Conservation (phyloP, 2,888 invertebrate species). For the Bombylius major region DNA sequence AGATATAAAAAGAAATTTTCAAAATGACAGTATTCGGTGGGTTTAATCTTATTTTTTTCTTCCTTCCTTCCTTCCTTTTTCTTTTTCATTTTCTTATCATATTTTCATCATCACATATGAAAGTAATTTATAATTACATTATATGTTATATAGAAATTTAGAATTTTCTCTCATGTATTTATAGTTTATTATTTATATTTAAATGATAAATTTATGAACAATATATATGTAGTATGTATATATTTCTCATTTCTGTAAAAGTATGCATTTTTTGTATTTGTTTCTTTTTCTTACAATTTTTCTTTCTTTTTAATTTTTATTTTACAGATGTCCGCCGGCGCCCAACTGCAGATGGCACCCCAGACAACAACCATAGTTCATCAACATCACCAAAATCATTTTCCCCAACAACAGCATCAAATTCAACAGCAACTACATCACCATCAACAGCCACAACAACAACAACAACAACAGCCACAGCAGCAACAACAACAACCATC, state of each 20-base stretch:
- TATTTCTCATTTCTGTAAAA: not conserved
- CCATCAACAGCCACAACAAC: conserved; percentile 16
- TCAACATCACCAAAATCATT: conserved; percentile 30
- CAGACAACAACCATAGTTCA: conserved; percentile 56
- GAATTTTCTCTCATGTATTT: too few relatives aligned
- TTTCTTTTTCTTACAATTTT: not conserved
- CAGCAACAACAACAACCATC: conserved; percentile 27
- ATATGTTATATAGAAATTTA: too few relatives aligned
- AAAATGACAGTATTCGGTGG: not conserved
- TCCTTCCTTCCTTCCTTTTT: not conserved
- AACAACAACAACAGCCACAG: conserved; percentile 45
- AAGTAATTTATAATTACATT: too few relatives aligned
- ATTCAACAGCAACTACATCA: conserved; percentile 4
- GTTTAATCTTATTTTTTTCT: not conserved
- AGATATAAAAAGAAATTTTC: not conserved
- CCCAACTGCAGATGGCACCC: conserved; percentile 95
- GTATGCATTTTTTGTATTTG: not conserved
- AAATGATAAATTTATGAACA: too few relatives aligned
- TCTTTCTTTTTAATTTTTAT: conserved; percentile 5
- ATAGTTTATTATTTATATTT: too few relatives aligned
- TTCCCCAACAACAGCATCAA: conserved; percentile 20
- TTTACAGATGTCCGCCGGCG: conserved; percentile 85
- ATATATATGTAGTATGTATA: too few relatives aligned
- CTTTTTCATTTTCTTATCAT: not conserved
- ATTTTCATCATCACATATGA: too few relatives aligned